Base-by-base conservation (phyloP, 2,113 vertebrate species). In the Caranx melampygus region DNA sequence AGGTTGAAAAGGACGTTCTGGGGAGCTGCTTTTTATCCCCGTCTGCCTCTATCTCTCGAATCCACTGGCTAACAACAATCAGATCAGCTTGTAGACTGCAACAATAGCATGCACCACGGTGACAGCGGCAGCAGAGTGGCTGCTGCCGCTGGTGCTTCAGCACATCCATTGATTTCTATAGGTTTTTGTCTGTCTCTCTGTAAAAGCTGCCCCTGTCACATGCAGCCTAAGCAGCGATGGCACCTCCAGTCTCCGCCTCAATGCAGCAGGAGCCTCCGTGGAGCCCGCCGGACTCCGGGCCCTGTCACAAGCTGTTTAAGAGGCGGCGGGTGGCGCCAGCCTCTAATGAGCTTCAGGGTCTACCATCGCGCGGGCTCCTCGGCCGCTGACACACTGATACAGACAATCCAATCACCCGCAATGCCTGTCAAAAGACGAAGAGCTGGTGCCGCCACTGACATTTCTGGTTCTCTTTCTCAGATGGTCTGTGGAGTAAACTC, bases 261-360 rank as follows among this genome's bases (percentile, higher is more conserved):
- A 63, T 79, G 77, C 77, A 49, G 69, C 77, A 9, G 72, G 82
- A 82, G 75, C 78, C 83, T 75, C 78, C 1, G 4, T 3, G 75
- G 66, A 88, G 66, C 52, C 79, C 5, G 68, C 47, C 26, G 34
- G 90, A 87, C 83, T 90, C 70, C 69, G 13, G 87, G 26, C 26
- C 78, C 92, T 89, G 91, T 92, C 91, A 93, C 82, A 86, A 92
- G 63, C 85, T 83, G 84, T 90, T 92, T 89, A 89, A 86, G 85
- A 78, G 77, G 85, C 52, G 47, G 65, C 10, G 68, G 69, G 49
- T 33, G 79, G 78, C 73, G 82, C 70, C 84, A 54, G 73, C 42
- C 84, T 87, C 81, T 92, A 92, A 91, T 93, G 89, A 89, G 90
- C 89, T 86, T 75, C 82, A 71, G 86, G 85, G 86, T 90, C 75